These are phyloP conservation scores for Montipora cactus DNA, from an alignment of 64 coral and sea anemone species.

Conservation along the genomic window DNA sequence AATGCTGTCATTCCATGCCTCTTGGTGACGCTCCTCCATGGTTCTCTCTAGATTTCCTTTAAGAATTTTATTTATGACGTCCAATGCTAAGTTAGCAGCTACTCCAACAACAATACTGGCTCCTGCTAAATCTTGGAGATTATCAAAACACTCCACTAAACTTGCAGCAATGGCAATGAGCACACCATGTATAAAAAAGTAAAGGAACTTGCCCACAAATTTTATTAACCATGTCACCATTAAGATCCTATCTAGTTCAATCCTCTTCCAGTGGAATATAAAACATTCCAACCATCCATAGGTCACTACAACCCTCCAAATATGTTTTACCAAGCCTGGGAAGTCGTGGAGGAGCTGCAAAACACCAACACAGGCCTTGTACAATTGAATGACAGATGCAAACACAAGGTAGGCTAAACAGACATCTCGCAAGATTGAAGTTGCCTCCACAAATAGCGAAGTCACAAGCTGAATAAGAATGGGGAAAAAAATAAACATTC, in stretches of 20 bases:
- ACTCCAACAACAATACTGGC: conserved; percentile 86
- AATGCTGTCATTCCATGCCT: conserved; percentile 80
- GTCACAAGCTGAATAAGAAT: conserved; percentile 72
- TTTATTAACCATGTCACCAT: conserved; percentile 84
- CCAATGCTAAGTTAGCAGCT: conserved; percentile 62
- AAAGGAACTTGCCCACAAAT: conserved; percentile 45
- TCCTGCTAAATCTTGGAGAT: conserved; percentile 69
- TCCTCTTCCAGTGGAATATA: conserved; percentile 76
- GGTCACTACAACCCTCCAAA: conserved; percentile 64
- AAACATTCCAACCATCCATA: conserved; percentile 87
- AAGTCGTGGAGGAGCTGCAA: conserved; percentile 60
- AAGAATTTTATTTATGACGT: conserved; percentile 38
- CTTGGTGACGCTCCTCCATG: conserved; percentile 55
- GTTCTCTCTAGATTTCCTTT: conserved; percentile 63
- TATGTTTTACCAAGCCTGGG: conserved; percentile 68
- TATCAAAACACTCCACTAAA: conserved; percentile 77
- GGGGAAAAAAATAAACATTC: conserved; percentile 69
- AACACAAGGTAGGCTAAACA: conserved; percentile 79
- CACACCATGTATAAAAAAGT: neutral
- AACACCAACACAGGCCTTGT: conserved; percentile 71
- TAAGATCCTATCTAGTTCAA: conserved; percentile 71
- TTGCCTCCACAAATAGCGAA: conserved; percentile 58
- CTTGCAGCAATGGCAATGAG: conserved; percentile 13
- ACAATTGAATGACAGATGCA: conserved; percentile 65
- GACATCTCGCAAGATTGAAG: conserved; percentile 66